Percentiles rank a stretch among this genome's conserved stretches.
Evolutionary conservation across 2,888 invertebrate species (phyloP).

Genomic region (Drosophila mimetica): DNA sequence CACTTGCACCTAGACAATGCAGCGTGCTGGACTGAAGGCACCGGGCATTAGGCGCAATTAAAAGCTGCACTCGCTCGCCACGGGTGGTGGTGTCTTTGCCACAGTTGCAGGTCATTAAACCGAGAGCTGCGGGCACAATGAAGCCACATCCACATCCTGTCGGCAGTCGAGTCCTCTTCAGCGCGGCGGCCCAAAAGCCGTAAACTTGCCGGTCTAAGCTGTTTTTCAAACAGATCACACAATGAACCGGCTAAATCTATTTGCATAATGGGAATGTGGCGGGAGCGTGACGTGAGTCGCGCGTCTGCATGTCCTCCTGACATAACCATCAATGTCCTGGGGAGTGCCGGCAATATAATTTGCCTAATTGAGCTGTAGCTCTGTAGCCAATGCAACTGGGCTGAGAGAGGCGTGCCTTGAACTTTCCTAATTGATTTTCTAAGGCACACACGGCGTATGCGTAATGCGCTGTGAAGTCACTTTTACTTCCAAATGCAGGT

Average conservation of each 20-base stretch:
- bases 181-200: slow-evolving; percentile 48
- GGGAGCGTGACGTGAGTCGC: slow-evolving; percentile 51
- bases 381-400: slow-evolving; percentile 40
- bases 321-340: slow-evolving; percentile 69
- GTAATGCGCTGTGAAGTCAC: slow-evolving; percentile 53
- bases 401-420: slow-evolving; percentile 33
- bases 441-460: slow-evolving; percentile 59
- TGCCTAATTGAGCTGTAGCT: slow-evolving; percentile 63
- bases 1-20: slow-evolving; percentile 25
- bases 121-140: slow-evolving; percentile 9
- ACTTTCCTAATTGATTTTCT: slow-evolving; percentile 68
- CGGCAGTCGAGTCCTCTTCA: slow-evolving; percentile 50
- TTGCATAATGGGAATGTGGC: slow-evolving; percentile 54
- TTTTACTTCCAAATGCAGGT: slow-evolving; percentile 5
- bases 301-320: slow-evolving; percentile 59
- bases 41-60: slow-evolving; percentile 46
- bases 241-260: slow-evolving; percentile 52
- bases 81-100: slow-evolving; percentile 26
- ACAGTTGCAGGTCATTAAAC: slow-evolving; percentile 63
- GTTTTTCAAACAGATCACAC: slow-evolving; percentile 51
- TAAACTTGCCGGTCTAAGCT: slow-evolving; percentile 22
- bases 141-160: slow-evolving; percentile 34
- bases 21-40: slow-evolving; percentile 1
- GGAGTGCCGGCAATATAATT: slow-evolving; percentile 58
- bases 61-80: slow-evolving; percentile 37